Evolutionary conservation across 2,113 vertebrate genomes (phyloP).

Genomic region (Gymnobelideus leadbeateri): DNA sequence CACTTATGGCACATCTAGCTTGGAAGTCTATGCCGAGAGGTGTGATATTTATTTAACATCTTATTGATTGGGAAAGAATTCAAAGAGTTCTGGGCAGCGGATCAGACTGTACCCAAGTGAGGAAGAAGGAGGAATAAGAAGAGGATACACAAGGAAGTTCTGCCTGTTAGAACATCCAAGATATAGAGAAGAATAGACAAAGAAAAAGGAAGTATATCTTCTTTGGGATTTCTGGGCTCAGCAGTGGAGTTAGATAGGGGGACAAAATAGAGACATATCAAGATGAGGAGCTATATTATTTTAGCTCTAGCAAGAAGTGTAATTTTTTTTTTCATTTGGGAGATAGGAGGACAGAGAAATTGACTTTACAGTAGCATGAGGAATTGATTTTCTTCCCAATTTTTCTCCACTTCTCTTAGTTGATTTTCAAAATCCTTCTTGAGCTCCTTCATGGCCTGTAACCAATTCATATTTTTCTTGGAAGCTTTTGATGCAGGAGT

Average conservation of each 20-base stretch:
- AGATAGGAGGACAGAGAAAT: background rate
- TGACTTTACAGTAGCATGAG: background rate
- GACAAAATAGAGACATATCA: background rate
- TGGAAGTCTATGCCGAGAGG: background rate
- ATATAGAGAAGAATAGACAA: background rate
- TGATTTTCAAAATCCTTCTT: too few relatives aligned
- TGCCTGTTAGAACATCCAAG: background rate
- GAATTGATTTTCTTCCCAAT: background rate
- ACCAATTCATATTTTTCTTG: too few relatives aligned
- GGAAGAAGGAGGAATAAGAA: background rate
- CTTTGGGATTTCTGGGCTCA: background rate
- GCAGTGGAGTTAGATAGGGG: background rate
- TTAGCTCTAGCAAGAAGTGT: background rate
- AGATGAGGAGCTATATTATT: background rate
- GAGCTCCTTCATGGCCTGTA: too few relatives aligned
- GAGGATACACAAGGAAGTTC: background rate
- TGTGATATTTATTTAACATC: background rate
- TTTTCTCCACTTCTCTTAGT: too few relatives aligned
- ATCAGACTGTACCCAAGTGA: background rate
- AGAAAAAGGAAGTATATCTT: background rate
- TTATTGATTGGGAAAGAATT: background rate
- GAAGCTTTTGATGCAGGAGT: too few relatives aligned
- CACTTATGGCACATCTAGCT: background rate
- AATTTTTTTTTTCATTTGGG: background rate
- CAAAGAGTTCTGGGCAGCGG: background rate